Percentiles rank a stretch among this genome's conserved stretches.
Evolutionary conservation across 2,797 vertebrate genomes (phyloP).

Genomic region (Pipistrellus pipistrellus): DNA sequence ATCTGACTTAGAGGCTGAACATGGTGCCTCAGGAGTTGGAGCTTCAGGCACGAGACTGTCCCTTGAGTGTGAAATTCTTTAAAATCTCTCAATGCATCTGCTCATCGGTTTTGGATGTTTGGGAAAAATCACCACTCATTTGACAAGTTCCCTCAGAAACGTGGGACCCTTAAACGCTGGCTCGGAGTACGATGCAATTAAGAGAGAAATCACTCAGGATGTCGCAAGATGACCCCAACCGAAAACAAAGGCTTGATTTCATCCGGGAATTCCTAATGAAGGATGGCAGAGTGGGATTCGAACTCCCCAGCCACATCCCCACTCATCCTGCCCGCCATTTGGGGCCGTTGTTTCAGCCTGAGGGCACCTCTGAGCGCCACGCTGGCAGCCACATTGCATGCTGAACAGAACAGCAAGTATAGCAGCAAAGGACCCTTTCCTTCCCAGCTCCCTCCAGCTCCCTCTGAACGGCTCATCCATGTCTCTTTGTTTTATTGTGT

Average conservation of each 20-base stretch:
- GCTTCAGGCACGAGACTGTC: background rate
- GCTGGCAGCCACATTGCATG: constrained; percentile 66
- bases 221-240: constrained; percentile 31
- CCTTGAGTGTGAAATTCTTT: background rate
- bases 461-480: background rate
- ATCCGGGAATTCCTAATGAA: constrained; percentile 77
- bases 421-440: constrained; percentile 57
- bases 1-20: background rate
- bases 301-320: constrained; percentile 70
- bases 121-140: background rate
- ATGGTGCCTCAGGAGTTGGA: constrained; percentile 8
- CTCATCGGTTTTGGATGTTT: background rate
- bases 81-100: constrained; percentile 6
- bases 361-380: constrained; percentile 71
- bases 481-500: constrained; percentile 67
- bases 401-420: constrained; percentile 75
- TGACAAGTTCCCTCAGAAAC: constrained; percentile 39
- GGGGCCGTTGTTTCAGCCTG: constrained; percentile 75
- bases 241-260: constrained; percentile 77
- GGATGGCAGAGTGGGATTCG: constrained; percentile 69
- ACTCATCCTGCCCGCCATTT: constrained; percentile 57
- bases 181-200: background rate
- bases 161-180: background rate
- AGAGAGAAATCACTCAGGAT: constrained; percentile 49
- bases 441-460: constrained; percentile 56